Percentiles rank a stretch among this genome's conserved stretches.
Conservation (phyloP, 2,888 invertebrate genomes). For the Pegoplata infirma region DNA sequence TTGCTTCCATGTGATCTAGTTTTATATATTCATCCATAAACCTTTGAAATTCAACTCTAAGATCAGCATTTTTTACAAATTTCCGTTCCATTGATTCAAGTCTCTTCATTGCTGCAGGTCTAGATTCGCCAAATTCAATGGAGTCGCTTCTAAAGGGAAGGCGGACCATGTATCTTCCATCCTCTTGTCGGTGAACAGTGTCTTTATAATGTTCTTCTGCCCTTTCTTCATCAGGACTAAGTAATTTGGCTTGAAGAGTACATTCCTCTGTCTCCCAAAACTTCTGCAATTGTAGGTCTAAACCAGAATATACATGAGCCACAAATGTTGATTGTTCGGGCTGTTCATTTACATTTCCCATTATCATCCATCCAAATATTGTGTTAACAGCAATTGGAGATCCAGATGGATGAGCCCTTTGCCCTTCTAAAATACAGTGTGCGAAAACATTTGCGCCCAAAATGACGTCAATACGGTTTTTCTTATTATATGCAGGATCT, state of each 20-base stretch:
- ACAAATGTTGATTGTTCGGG: background rate
- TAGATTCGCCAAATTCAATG: conserved; percentile 34
- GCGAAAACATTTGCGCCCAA: conserved; percentile 41
- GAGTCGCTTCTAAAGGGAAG: conserved; percentile 28
- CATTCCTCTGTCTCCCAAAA: conserved; percentile 56
- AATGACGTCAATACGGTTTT: conserved; percentile 30
- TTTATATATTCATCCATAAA: conserved; percentile 44
- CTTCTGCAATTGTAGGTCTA: conserved; percentile 41
- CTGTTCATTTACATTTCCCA: conserved; percentile 28
- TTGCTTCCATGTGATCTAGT: conserved; percentile 39
- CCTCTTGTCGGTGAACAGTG: background rate
- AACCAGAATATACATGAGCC: conserved; percentile 27
- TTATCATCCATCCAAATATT: conserved; percentile 51
- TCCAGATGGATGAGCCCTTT: conserved; percentile 44
- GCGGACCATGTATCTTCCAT: conserved; percentile 43
- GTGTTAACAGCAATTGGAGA: conserved; percentile 46
- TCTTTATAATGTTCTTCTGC: conserved; percentile 44
- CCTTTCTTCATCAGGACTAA: conserved; percentile 52
- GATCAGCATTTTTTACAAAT: conserved; percentile 9
- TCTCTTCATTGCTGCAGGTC: conserved; percentile 4
- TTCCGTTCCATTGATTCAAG: conserved; percentile 41
- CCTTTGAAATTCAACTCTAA: conserved; percentile 24
- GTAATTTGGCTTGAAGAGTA: background rate
- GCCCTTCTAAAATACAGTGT: conserved; percentile 21
- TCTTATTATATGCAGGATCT: conserved; percentile 26